phyloP scores from a whole-genome alignment of 1,140 invertebrate genomes.

The Dendroctonus valens region DNA sequence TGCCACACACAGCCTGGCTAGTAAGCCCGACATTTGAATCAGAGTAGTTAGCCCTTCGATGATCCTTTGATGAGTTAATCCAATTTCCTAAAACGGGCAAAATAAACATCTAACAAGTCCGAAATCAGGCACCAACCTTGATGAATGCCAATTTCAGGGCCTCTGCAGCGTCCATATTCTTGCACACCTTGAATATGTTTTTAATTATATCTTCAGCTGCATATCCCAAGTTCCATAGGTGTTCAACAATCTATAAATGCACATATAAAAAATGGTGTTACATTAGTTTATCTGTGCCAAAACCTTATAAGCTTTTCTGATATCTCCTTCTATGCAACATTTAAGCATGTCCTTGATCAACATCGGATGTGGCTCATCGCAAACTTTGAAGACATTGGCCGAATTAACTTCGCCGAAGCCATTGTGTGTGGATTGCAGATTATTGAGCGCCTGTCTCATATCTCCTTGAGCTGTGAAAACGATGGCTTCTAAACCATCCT shows the following conservation, averaged over 20 bases:
- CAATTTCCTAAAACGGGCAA: constrained; percentile 75
- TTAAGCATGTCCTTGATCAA: constrained; percentile 91
- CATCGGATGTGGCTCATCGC: constrained; percentile 98
- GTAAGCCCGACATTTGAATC: constrained; percentile 85
- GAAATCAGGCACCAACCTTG: constrained; percentile 57
- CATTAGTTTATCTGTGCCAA: not conserved
- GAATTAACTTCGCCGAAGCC: constrained; percentile 90
- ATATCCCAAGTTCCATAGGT: constrained; percentile 92
- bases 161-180: constrained; percentile 80
- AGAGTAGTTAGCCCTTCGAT: constrained; percentile 85
- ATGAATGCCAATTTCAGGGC: constrained; percentile 83
- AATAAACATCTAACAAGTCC: not conserved
- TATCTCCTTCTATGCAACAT: constrained; percentile 76
- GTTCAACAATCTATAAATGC: constrained; percentile 66
- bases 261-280: not conserved
- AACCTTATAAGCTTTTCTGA: constrained; percentile 85
- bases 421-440: constrained; percentile 95
- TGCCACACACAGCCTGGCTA: constrained; percentile 74
- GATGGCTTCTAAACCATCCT: constrained; percentile 95
- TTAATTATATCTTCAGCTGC: constrained; percentile 94
- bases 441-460: constrained; percentile 96
- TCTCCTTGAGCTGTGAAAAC: constrained; percentile 99
- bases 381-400: constrained; percentile 99
- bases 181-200: constrained; percentile 92
- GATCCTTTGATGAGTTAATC: constrained; percentile 86